Conservation (phyloP, 2,888 invertebrate genomes). For the Mantis religiosa region DNA sequence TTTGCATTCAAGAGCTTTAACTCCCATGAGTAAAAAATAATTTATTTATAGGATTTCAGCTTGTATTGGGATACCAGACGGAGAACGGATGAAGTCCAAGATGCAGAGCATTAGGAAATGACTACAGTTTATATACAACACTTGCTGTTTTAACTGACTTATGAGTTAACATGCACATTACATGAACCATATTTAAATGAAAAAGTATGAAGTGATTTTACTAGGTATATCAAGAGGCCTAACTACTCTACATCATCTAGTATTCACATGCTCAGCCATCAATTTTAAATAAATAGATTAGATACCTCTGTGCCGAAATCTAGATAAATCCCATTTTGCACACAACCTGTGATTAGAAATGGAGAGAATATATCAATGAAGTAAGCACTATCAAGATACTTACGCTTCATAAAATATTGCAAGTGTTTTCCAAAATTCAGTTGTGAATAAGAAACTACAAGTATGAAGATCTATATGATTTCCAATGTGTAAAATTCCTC, state of each 20-base stretch:
- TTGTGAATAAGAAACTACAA: too few species aligned
- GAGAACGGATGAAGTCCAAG: too few species aligned
- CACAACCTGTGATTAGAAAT: not conserved
- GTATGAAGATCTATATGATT: too few species aligned
- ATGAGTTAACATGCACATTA: not conserved
- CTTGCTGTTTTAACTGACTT: not conserved
- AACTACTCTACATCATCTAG: not conserved
- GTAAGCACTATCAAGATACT: not conserved
- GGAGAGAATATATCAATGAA: not conserved
- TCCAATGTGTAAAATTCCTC: too few species aligned
- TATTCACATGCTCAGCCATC: not conserved
- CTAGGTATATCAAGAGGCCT: too few species aligned
- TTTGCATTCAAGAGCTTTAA: too few species aligned
- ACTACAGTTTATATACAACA: too few species aligned
- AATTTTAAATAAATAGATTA: not conserved
- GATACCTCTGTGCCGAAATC: not conserved
- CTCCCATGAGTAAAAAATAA: too few species aligned
- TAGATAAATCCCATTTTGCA: slow-evolving; percentile 1
- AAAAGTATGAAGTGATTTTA: not conserved
- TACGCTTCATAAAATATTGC: not conserved
- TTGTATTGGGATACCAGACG: too few species aligned
- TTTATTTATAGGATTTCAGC: too few species aligned
- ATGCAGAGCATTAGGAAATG: too few species aligned
- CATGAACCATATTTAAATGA: not conserved
- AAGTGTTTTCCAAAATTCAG: not conserved